Base-by-base conservation (phyloP, 2,113 vertebrate genomes). In the Canis aureus region DNA sequence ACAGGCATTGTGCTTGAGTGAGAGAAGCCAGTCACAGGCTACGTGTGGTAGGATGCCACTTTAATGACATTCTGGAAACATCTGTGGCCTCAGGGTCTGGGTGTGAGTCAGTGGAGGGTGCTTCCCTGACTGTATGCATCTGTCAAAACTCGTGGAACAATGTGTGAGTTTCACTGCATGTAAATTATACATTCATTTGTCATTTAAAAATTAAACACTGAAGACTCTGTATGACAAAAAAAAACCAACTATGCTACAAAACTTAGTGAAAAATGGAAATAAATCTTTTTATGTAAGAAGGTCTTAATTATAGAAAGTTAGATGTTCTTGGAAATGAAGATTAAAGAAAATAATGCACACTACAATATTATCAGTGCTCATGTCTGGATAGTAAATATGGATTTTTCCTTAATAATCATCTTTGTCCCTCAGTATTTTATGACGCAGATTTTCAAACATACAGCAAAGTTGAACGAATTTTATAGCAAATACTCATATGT, bases 261-360 rank as follows among this genome's bases (percentile, higher is more conserved):
- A 82, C 11, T 76, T 69, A 76, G 27, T 83, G 82, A 62, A 66
- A 86, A 86, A 66, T 8, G 67, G 76, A 82, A 89, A 85, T 76
- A 38, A 59, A 76, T 80, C n/a, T 86, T 57, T 20, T 35, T 17
- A 32, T n/a, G 3, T 74, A 69, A 10, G 71, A 78, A 89, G 2
- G 38, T 92, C 57, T 89, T 90, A 76, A 38, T 78, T 51, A 67
- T 67, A 57, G 5, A 59, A 83, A 82, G 71, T 66, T 20, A 55
- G 4, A 38, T 13, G n/a, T 86, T 96, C 67, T 67, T 87, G 25
- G 53, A 90, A 82, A 83, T 9, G 32, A 76, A 87, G 96, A 32
- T 60, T 83, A 59, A 87, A 79, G 57, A 78, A 94, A 78, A 76
- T 67, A 69, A 29, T 9, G 8, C 29, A 11, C 32, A 22, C 53